Evolutionary conservation across 2,113 vertebrate genomes (phyloP), one percentile per base, ranked within the genome.

Genomic region (Synchiropus splendidus): DNA sequence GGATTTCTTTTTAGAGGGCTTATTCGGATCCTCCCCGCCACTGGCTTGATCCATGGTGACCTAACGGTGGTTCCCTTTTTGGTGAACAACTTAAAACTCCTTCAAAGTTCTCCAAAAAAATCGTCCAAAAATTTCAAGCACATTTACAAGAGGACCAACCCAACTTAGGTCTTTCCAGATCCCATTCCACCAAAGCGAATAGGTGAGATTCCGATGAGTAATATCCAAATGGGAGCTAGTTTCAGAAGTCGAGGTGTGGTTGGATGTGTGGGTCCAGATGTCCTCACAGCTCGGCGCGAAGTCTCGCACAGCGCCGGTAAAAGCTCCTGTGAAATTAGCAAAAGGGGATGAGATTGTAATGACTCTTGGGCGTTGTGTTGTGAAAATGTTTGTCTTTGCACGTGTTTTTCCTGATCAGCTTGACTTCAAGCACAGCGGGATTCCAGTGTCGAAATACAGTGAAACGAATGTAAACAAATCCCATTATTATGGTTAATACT

Each of bases 21-120:
- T 86, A 58, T 64, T 85, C 10, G 85, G 84, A 44, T 88, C 86
- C 30, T 88, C 86, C 18, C 80, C 82, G 4, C 86, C 85, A 36
- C 80, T 78, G 34, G 82, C 86, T 71, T 84, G 85, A 75, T 88
- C 86, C 86, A 88, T 88, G 15, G 47, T 42, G 9, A 32, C 30
- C 49, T 18, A 8, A 6, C 39, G 18, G 48, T 45, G 58, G 42
- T 48, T 61, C 11, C 18, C 18, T 18, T 61, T 49, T 60, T 17
- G 30, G 18, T 21, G n/a, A n/a, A n/a, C n/a, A n/a, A 65, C 36
- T 45, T 27, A 9, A 51, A 27, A 27, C 21, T 27, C 8, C 21
- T 27, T 27, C 21, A 27, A 27, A 27, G 21, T 27, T 27, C 4
- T 27, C n/a, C n/a, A n/a, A n/a, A 9, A 51, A 27, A 27, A 4